A percentile compares a stretch with the other conserved stretches of the same genome.
Evolutionary conservation across 2,113 vertebrate species (phyloP).

Genomic region (Opisthocomus hoazin): DNA sequence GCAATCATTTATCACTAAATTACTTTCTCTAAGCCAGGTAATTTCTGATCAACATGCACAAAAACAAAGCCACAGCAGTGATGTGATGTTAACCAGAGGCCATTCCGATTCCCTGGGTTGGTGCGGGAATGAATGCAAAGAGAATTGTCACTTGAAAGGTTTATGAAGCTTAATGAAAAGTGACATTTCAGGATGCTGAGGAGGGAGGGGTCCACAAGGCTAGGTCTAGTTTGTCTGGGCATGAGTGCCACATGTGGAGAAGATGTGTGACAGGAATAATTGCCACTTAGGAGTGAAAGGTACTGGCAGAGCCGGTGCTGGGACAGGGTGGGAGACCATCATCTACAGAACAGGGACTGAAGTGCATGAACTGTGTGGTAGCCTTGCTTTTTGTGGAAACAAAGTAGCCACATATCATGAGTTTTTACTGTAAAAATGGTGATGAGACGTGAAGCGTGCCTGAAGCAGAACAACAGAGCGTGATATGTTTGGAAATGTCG

Average conservation of each 20-base stretch:
- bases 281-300: neutral
- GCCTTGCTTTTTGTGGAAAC: neutral
- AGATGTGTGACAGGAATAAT: neutral
- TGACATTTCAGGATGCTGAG: slow-evolving; percentile 34
- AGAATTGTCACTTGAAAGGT: slow-evolving; percentile 21
- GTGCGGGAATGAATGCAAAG: slow-evolving; percentile 46
- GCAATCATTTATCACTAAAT: slow-evolving; percentile 74
- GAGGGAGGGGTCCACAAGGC: neutral
- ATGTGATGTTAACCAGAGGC: slow-evolving; percentile 50
- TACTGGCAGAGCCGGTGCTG: neutral
- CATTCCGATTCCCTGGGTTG: slow-evolving; percentile 37
- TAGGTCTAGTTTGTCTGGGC: slow-evolving; percentile 15
- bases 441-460: neutral
- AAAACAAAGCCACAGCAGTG: slow-evolving; percentile 28
- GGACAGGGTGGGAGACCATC: neutral
- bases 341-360: neutral
- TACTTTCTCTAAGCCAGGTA: slow-evolving; percentile 68
- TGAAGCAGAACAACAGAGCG: neutral
- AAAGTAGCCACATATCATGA: neutral
- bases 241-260: neutral
- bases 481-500: neutral
- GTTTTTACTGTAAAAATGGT: neutral
- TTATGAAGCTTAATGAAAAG: slow-evolving; percentile 58
- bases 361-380: neutral
- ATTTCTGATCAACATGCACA: slow-evolving; percentile 73